Evolutionary conservation across 2,888 invertebrate species (phyloP).

Genomic region (Allolobophora icterica): DNA sequence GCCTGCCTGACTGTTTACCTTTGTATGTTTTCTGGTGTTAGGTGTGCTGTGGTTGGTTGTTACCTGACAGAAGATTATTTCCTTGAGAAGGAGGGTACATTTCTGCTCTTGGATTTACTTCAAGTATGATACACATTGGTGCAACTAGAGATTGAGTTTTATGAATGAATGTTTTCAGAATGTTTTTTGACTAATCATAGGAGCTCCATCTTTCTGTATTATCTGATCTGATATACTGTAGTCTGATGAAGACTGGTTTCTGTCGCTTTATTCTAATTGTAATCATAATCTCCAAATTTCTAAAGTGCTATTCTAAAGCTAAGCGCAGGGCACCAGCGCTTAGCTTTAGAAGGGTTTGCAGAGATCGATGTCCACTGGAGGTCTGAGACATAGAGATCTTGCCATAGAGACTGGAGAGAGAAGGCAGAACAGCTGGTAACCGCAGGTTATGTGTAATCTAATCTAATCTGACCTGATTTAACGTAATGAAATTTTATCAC

Average conservation of each 20-base stretch:
- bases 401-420: too few relatives aligned
- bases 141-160: neutral
- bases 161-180: neutral
- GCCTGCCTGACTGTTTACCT: neutral
- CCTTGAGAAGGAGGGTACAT: slow-evolving; percentile 64
- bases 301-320: too few relatives aligned
- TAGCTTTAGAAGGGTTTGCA: too few relatives aligned
- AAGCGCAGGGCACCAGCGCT: too few relatives aligned
- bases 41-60: slow-evolving; percentile 64
- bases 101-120: slow-evolving; percentile 63
- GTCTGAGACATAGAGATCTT: too few relatives aligned
- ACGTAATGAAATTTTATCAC: neutral
- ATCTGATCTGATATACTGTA: neutral
- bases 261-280: neutral
- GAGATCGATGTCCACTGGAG: too few relatives aligned
- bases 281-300: too few relatives aligned
- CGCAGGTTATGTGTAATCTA: too few relatives aligned
- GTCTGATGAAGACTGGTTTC: neutral
- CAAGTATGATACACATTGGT: slow-evolving; percentile 53
- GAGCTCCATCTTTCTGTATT: neutral
- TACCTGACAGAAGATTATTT: slow-evolving; percentile 64
- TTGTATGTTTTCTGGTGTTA: slow-evolving; percentile 41
- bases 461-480: neutral
- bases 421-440: too few relatives aligned
- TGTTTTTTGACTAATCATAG: neutral